These are phyloP conservation scores for Chrysolina haemoptera DNA, from an alignment of 2,888 invertebrate genomes.

Conservation along the genomic window DNA sequence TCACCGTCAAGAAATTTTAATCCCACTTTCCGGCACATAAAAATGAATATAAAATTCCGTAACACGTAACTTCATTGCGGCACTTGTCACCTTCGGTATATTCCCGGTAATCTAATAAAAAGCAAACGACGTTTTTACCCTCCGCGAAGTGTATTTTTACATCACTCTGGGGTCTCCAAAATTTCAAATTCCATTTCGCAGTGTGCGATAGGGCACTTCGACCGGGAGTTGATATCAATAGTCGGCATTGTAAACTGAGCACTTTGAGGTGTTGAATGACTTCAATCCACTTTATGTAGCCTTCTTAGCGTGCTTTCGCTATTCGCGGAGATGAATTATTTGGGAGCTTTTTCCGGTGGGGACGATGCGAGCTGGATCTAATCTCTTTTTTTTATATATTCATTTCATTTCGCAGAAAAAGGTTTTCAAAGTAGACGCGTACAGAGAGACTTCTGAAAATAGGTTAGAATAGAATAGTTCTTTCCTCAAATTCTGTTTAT, in stretches of 20 bases:
- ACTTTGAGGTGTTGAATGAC: conserved; percentile 68
- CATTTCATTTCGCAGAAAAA: conserved; percentile 11
- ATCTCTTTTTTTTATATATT: conserved; percentile 28
- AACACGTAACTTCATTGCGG: conserved; percentile 68
- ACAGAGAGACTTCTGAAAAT: not conserved
- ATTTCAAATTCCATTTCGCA: conserved; percentile 71
- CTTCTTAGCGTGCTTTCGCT: conserved; percentile 49
- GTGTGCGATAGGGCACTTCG: conserved; percentile 62
- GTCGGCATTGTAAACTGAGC: conserved; percentile 67
- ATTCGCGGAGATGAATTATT: conserved; percentile 54
- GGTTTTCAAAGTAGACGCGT: conserved; percentile 2
- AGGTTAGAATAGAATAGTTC: too few species aligned
- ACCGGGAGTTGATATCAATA: conserved; percentile 62
- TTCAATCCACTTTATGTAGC: conserved; percentile 61
- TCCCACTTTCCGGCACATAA: conserved; percentile 68
- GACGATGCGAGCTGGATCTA: conserved; percentile 36
- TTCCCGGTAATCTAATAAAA: conserved; percentile 69
- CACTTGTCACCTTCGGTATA: conserved; percentile 69
- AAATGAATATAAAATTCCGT: conserved; percentile 70
- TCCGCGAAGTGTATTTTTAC: conserved; percentile 70
- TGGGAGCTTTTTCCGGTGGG: conserved; percentile 44
- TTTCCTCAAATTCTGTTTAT: too few species aligned
- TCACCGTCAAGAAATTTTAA: conserved; percentile 68
- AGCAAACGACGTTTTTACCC: conserved; percentile 68
- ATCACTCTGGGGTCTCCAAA: conserved; percentile 70